phyloP scores from a whole-genome alignment of 2,113 vertebrate species.

The Rhinopithecus roxellana region DNA sequence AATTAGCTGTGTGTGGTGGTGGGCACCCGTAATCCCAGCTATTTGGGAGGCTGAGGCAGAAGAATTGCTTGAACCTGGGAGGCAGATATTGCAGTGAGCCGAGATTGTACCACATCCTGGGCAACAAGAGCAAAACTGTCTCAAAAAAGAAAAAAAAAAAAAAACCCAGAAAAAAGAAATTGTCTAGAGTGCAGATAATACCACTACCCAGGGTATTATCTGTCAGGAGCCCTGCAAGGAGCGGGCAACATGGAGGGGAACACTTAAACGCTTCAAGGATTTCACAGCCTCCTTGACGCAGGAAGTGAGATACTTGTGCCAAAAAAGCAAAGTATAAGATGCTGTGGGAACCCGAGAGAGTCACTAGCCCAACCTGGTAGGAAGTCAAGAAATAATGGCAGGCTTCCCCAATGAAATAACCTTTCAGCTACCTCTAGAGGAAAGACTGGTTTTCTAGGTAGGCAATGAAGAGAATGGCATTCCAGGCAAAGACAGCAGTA shows the following conservation, averaged over 20 bases:
- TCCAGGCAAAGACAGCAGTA: neutral
- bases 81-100: too few species aligned
- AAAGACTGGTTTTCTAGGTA: neutral
- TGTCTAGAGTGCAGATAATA: too few species aligned
- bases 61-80: too few species aligned
- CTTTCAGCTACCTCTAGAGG: neutral
- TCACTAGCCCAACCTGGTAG: neutral
- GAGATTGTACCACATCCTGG: too few species aligned
- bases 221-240: neutral
- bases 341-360: fast-evolving
- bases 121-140: too few species aligned
- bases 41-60: too few species aligned
- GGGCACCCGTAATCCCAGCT: too few species aligned
- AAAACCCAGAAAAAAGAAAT: too few species aligned
- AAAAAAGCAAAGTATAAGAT: neutral
- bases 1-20: too few species aligned
- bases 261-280: neutral
- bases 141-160: too few species aligned
- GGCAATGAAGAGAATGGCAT: neutral
- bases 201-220: too few species aligned
- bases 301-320: neutral
- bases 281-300: neutral
- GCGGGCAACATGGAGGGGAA: neutral
- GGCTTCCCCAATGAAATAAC: neutral
- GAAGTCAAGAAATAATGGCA: neutral